Base-by-base conservation (phyloP, 2,888 invertebrate species). In the Chaitophorus viminalis region DNA sequence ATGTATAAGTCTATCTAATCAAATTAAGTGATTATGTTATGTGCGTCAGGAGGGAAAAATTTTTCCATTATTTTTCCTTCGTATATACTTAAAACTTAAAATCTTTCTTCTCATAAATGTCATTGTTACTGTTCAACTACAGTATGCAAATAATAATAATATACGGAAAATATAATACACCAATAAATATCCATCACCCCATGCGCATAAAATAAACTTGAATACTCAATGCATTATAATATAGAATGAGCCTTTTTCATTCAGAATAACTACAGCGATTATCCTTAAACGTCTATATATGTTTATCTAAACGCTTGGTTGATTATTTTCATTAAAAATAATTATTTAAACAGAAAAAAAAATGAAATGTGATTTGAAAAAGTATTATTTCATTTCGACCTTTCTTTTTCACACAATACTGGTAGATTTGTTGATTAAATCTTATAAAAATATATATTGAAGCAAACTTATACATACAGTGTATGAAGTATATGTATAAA, bases 301-400 rank as follows among this genome's bases (percentile, higher is more conserved):
- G n/a, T n/a, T n/a, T n/a, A n/a, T n/a, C n/a, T n/a, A n/a, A 54
- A 54, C 31, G 77, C 21, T 77, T 25, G 54, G 77, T 31, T 31
- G 31, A 77, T 77, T 77, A 77, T 77, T 77, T 77, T 60, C 25
- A 78, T 60, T 33, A 25, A 78, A 60, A 78, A 60, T 78, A 78
- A 78, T 78, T 78, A 60, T 33, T 78, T 60, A 0, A 60, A 78
- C 0, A 33, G 1, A 78, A 60, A 18, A 52, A n/a, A 9, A 76
- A 52, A 52, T 11, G 29, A 52, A 31, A 46, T 36, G 3, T 74
- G n/a, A 14, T 75, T 14, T 4, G 29, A 6, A 36, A 74, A 74
- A 36, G 33, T 33, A 18, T 18, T 25, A 60, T 60, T 25, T 21
- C 3, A 60, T 60, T 60, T 60, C 21, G 8, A 25, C 25, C 21